Base-by-base conservation (phyloP, 2,113 vertebrate species). In the Heterotilapia buettikoferi region DNA sequence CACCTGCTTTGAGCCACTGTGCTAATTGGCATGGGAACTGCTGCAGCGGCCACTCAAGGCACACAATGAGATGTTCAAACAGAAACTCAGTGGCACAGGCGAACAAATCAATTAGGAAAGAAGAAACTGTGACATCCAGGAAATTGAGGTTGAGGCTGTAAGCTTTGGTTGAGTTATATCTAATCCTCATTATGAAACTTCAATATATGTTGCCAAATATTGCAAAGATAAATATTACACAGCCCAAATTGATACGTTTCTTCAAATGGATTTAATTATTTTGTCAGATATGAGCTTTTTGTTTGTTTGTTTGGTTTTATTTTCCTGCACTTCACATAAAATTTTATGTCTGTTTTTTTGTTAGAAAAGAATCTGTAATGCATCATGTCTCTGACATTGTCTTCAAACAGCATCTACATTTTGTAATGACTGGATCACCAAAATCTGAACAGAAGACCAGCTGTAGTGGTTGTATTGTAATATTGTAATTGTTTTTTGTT, bases 1-100 rank as follows among this genome's bases (percentile, higher is more conserved):
- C 97, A 97, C 97, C 97, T 95, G 94, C 96, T 97, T 93, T 94
- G 95, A 97, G 97, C 97, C 97, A 97, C 96, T 93, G 94, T 96
- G 97, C 97, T 97, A 97, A 98, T 97, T 97, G 97, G 97, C 96
- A 96, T 47, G 90, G 89, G 92, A 96, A 90, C 89, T 80, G 89
- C 92, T 85, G 89, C 76, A 89, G 84, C 89, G 92, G 94, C 92
- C 94, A 94, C 87, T 84, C 79, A 89, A 87, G 87, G 76, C 56
- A 40, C 57, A 87, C 88, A 85, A 61, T 91, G 68, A 66, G 61
- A 89, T 79, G 52, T 85, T 93, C 47, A n/a, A 61, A 80, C 16
- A 61, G 50, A 90, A 90, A 88, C 76, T 86, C 71, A 68, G 18
- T 66, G 57, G 82, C 71, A 59, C 50, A 68, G 84, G 81, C 19